phyloP scores from a whole-genome alignment of 37 sponge, comb jelly and placozoan genomes.

The Lycopodina hypogea region DNA sequence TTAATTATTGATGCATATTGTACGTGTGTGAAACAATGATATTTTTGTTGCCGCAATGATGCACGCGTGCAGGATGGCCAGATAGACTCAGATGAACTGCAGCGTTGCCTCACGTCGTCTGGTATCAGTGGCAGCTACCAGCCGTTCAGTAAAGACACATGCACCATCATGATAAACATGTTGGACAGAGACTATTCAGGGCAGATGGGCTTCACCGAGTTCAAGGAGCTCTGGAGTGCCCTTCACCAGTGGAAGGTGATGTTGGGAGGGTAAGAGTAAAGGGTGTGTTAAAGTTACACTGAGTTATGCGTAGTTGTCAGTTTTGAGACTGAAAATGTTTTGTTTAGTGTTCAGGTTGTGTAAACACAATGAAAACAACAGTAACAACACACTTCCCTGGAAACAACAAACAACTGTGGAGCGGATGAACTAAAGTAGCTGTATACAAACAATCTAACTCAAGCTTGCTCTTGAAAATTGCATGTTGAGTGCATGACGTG shows the following conservation, averaged over 20 bases:
- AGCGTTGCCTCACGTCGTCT: slow-evolving; percentile 65
- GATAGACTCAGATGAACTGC: slow-evolving; percentile 87
- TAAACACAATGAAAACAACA: too few relatives aligned
- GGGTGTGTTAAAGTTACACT: too few relatives aligned
- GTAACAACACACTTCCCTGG: too few relatives aligned
- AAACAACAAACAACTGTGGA: too few relatives aligned
- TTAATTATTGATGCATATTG: background rate
- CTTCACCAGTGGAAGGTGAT: slow-evolving; percentile 82
- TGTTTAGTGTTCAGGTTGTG: too few relatives aligned
- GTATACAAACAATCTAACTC: too few relatives aligned
- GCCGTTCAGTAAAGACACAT: slow-evolving; percentile 89
- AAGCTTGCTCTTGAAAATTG: too few relatives aligned
- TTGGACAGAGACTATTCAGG: slow-evolving; percentile 86
- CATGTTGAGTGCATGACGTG: too few relatives aligned
- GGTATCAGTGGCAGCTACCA: slow-evolving; percentile 68
- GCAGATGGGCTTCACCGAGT: slow-evolving; percentile 92
- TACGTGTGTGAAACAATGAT: background rate
- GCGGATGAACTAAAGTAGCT: too few relatives aligned
- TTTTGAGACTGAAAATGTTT: too few relatives aligned
- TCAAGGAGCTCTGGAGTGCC: slow-evolving; percentile 84
- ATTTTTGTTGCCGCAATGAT: background rate
- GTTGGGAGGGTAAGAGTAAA: background rate
- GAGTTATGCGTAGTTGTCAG: too few relatives aligned
- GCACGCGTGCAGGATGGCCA: slow-evolving; percentile 73
- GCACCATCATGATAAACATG: slow-evolving; percentile 88